Percentiles rank a stretch among this genome's conserved stretches.
These are phyloP conservation scores for Oenanthe oenanthe DNA, from an alignment of 2,113 vertebrate genomes.

Conservation along the genomic window DNA sequence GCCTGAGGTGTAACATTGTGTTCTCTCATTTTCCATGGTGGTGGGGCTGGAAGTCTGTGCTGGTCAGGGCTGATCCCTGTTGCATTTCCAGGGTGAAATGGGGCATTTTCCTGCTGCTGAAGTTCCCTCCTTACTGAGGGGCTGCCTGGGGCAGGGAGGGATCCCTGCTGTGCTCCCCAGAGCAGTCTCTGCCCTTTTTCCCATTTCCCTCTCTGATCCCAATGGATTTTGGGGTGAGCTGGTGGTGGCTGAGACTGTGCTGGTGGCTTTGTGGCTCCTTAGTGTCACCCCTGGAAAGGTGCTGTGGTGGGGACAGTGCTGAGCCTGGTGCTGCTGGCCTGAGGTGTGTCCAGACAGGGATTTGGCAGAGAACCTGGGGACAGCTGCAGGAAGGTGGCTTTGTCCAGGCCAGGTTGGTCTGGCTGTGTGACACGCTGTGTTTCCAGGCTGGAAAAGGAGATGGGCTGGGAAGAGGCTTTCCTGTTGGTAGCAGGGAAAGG, in stretches of 20 bases:
- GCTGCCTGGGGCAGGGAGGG: not conserved
- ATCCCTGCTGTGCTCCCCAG: not conserved
- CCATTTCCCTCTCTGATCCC: not conserved
- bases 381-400: not conserved
- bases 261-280: fast-evolving
- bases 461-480: not conserved
- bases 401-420: not conserved
- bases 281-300: not conserved
- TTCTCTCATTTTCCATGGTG: fast-evolving
- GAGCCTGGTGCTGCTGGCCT: fast-evolving
- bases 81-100: not conserved
- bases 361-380: not conserved
- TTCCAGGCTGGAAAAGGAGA: not conserved
- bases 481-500: not conserved
- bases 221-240: not conserved
- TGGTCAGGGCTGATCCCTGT: fast-evolving
- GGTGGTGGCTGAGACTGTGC: fast-evolving
- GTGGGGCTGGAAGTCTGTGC: not conserved
- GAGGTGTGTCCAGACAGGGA: fast-evolving
- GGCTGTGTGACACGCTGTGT: fast-evolving
- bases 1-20: fast-evolving
- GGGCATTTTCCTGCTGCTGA: not conserved
- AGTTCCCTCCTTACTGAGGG: not conserved
- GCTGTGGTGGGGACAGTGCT: fast-evolving
- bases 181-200: not conserved